Evolutionary conservation across 2,113 vertebrate genomes (phyloP).

Genomic region (Cyanoderma ruficeps): DNA sequence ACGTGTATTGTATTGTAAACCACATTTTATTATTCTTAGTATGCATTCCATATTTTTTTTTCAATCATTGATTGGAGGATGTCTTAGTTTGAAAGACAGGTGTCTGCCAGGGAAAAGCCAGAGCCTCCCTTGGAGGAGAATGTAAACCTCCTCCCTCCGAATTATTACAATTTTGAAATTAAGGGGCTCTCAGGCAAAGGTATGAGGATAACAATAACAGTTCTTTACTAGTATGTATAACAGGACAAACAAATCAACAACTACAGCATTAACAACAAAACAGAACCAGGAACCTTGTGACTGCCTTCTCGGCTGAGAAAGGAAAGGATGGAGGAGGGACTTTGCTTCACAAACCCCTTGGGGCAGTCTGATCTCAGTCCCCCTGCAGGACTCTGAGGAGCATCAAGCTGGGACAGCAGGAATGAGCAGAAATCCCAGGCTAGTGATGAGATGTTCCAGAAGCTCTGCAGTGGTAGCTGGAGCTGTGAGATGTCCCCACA

Average conservation of each 20-base stretch:
- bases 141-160: background rate
- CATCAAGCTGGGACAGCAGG: background rate
- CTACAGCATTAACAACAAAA: background rate
- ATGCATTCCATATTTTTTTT: background rate
- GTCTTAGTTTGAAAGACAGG: background rate
- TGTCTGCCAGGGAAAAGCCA: background rate
- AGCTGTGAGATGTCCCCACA: background rate
- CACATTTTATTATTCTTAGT: background rate
- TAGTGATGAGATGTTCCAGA: background rate
- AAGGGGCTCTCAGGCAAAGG: background rate
- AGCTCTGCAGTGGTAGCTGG: background rate
- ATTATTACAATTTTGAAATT: background rate
- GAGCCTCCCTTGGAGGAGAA: background rate
- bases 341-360: background rate
- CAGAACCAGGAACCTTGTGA: background rate
- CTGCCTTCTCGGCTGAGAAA: background rate
- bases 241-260: background rate
- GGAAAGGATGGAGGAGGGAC: background rate
- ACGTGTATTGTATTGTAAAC: background rate
- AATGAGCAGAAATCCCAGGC: background rate
- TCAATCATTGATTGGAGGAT: background rate
- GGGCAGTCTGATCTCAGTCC: background rate
- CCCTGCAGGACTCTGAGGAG: background rate
- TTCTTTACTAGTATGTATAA: background rate
- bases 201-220: background rate